Conservation (phyloP, 2,797 vertebrate genomes). For the Pelochelys cantorii region DNA sequence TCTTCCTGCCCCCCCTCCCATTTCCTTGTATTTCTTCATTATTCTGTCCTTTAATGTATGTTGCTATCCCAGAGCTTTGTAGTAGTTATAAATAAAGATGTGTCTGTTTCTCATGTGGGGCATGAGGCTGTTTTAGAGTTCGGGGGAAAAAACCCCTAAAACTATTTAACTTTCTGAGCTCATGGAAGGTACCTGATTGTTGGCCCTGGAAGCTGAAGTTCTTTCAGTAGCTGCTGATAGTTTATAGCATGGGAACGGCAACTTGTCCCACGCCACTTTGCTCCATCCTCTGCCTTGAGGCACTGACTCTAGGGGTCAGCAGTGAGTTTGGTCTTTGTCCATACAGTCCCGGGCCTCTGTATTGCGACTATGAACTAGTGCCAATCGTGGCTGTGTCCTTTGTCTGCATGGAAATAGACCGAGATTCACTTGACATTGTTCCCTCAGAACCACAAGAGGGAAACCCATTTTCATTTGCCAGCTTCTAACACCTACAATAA, state of each 20-base stretch:
- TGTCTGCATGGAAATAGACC: background rate
- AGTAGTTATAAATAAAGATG: background rate
- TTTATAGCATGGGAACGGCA: background rate
- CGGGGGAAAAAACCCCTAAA: background rate
- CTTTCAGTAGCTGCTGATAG: background rate
- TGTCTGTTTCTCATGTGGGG: background rate
- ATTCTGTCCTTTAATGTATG: background rate
- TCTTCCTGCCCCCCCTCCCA: background rate
- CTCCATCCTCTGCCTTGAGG: background rate
- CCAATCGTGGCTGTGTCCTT: background rate
- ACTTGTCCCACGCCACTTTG: background rate
- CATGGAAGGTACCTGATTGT: rapidly evolving
- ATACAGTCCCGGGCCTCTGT: background rate
- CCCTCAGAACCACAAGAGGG: background rate
- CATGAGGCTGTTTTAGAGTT: rapidly evolving
- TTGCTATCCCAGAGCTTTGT: background rate
- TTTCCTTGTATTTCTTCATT: background rate
- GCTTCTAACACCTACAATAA: background rate
- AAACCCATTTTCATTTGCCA: background rate
- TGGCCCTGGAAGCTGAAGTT: background rate
- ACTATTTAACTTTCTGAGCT: background rate
- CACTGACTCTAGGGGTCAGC: background rate
- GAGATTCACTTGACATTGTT: background rate
- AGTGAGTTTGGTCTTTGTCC: background rate
- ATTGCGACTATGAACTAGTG: background rate